Base-by-base conservation (phyloP, 2,888 invertebrate genomes). In the Thereva nobilitata region DNA sequence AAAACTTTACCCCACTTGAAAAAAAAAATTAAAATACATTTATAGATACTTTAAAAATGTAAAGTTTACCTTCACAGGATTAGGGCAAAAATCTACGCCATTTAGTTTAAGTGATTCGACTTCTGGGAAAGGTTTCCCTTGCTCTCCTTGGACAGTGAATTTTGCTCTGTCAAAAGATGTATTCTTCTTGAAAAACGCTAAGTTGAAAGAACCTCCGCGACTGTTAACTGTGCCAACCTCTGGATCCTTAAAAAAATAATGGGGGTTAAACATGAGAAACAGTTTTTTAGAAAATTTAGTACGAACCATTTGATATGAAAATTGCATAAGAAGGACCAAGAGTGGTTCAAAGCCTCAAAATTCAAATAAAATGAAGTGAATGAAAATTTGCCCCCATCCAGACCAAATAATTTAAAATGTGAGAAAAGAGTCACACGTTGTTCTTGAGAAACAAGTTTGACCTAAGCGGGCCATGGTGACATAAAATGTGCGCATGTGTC, bases 81-180 rank as follows among this genome's bases (percentile, higher is more conserved):
- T 53, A 6, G 67, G 61, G 44, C 70, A 70, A 5, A 70, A 45
- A 5, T 70, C 63, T 1, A n/a, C 63, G 7, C 38, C 66, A 45
- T 70, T 70, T 7, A 70, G 49, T 34, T 53, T 8, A 12, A 70
- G 37, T 7, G 40, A 55, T 44, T 40, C 23, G 5, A 70, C 42
- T 10, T 64, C 50, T 7, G 68, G 68, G 47, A 68, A 70, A 37
- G 37, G n/a, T 52, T 54, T 49, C n/a, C 10, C 40, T 34, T 45
- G 34, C 5, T 53, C 37, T 2, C 67, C 61, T 59, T 55, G 38
- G 1, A 70, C 68, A 49, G 49, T 53, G 54, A 70, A 70, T 10
- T 63, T 67, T 7, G 49, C 53, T 10, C 9, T 35, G n/a, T 49
- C 55, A 9, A 37, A 47, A n/a, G 41, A 54, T 42, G 61, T 47